Conservation (phyloP, 2,888 invertebrate species). For the Drosophila niveifrons region DNA sequence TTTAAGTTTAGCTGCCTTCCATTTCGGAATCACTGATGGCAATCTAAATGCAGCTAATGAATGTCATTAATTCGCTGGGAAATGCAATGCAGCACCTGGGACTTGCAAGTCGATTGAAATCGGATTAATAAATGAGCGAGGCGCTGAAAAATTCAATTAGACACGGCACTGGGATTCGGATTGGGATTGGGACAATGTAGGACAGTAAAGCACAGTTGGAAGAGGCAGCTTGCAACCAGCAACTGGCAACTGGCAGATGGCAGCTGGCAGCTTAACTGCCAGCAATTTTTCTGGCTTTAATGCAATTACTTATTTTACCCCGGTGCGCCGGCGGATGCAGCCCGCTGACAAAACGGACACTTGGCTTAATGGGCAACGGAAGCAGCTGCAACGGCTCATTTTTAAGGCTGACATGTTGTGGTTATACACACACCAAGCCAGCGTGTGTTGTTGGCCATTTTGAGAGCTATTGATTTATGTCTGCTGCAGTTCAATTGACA, state of each 20-base stretch:
- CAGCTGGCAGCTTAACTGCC: constrained; percentile 59
- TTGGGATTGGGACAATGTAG: neutral
- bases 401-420: constrained; percentile 69
- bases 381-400: constrained; percentile 66
- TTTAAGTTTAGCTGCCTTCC: constrained; percentile 20
- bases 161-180: constrained; percentile 26
- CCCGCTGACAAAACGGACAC: constrained; percentile 52
- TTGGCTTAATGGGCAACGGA: constrained; percentile 62
- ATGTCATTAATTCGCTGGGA: constrained; percentile 73
- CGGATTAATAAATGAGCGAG: constrained; percentile 80
- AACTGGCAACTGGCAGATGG: constrained; percentile 19
- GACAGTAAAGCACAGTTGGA: neutral
- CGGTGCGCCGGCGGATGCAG: constrained; percentile 27
- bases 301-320: constrained; percentile 64
- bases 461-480: constrained; percentile 68
- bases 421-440: constrained; percentile 32
- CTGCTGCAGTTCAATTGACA: constrained; percentile 63
- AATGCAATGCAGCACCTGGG: constrained; percentile 49
- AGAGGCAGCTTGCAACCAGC: neutral
- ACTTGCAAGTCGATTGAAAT: constrained; percentile 74
- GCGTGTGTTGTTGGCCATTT: constrained; percentile 31
- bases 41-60: constrained; percentile 78
- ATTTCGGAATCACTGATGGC: constrained; percentile 49
- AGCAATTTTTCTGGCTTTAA: constrained; percentile 69
- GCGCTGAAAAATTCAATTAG: constrained; percentile 77